A percentile compares a stretch with the other conserved stretches of the same genome.
These are phyloP conservation scores for Cyprinella venusta DNA, from an alignment of 2,797 vertebrate species.

Conservation along the genomic window DNA sequence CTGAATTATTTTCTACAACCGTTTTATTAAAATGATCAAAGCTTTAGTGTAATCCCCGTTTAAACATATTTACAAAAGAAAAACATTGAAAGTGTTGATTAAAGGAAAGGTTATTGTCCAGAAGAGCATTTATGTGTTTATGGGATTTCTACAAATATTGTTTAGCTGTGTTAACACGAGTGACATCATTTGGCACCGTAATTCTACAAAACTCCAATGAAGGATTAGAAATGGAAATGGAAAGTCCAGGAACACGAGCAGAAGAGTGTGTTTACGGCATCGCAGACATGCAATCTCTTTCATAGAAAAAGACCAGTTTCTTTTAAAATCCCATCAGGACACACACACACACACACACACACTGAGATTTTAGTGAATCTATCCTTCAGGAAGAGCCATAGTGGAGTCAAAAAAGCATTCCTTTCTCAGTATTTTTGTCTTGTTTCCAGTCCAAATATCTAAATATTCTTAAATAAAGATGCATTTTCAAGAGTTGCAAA, in stretches of 20 bases:
- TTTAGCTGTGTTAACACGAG: neutral
- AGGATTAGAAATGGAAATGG: slow-evolving; percentile 40
- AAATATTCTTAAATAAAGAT: no score
- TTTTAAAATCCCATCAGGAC: neutral
- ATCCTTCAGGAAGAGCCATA: no score
- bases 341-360: neutral
- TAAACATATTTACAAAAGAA: neutral
- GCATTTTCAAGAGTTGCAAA: accelerated
- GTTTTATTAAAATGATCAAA: neutral
- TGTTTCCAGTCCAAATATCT: no score
- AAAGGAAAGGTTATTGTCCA: neutral
- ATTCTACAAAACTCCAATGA: neutral
- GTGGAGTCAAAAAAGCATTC: no score
- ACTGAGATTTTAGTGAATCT: no score
- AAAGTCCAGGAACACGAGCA: neutral
- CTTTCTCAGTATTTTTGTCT: no score
- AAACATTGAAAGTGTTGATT: neutral
- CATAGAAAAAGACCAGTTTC: slow-evolving; percentile 23
- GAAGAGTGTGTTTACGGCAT: neutral
- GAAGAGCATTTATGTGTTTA: neutral
- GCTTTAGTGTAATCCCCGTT: neutral
- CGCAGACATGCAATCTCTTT: slow-evolving; percentile 18
- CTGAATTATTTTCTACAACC: neutral
- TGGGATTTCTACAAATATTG: neutral
- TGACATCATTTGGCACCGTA: neutral